phyloP scores from a whole-genome alignment of 2,888 invertebrate genomes.

The Nowickia ferox region DNA sequence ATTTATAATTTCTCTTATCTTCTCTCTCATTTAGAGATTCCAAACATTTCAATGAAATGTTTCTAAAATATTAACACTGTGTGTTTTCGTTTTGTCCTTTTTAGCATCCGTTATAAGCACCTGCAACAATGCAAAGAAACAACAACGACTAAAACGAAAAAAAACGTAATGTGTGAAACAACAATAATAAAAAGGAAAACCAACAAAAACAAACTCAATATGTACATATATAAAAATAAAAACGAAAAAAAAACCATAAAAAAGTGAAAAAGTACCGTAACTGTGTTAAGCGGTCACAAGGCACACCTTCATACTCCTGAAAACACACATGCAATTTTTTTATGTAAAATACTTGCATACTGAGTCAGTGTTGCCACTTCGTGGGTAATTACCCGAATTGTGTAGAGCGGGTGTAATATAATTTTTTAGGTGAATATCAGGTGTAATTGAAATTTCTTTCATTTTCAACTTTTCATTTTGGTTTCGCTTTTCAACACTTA shows the following conservation, averaged over 20 bases:
- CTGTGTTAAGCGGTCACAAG: slow-evolving; percentile 72
- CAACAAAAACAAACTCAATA: slow-evolving; percentile 29
- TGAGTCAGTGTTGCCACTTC: no score
- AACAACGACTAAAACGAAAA: slow-evolving; percentile 1
- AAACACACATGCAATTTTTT: slow-evolving; percentile 52
- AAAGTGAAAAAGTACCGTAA: slow-evolving; percentile 62
- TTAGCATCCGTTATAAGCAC: slow-evolving; percentile 42
- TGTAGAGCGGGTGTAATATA: no score
- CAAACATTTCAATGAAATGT: background rate
- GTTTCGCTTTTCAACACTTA: no score
- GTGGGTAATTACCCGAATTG: no score
- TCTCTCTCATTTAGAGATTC: background rate
- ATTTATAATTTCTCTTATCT: background rate
- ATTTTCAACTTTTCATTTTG: no score
- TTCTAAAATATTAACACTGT: background rate
- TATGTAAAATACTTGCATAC: slow-evolving; percentile 6
- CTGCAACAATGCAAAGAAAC: slow-evolving; percentile 23
- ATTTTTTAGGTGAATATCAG: no score
- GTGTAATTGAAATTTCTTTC: no score
- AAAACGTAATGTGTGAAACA: slow-evolving; percentile 2
- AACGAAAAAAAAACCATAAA: slow-evolving; percentile 7
- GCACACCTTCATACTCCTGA: slow-evolving; percentile 65
- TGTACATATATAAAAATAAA: background rate
- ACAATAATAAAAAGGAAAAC: slow-evolving; percentile 42
- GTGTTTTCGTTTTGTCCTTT: slow-evolving; percentile 46